Evolutionary conservation across 2,888 invertebrate genomes (phyloP).

Genomic region (Oeneis ivallda): DNA sequence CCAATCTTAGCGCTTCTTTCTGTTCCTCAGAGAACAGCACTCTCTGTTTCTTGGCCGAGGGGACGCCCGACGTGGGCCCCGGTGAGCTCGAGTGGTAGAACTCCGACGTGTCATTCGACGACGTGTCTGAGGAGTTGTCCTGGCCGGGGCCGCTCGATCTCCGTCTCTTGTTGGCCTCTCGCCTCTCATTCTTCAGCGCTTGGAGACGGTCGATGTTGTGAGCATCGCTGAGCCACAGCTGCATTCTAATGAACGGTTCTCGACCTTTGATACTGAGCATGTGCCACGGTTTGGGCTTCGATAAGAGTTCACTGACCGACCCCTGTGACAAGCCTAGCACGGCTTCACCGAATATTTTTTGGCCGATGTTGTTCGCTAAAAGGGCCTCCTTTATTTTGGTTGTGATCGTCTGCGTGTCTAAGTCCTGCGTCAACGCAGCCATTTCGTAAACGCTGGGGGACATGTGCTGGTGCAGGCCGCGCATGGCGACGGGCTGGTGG

Average conservation of each 20-base stretch:
- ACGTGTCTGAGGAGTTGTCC: conserved; percentile 93
- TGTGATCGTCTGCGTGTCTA: conserved; percentile 97
- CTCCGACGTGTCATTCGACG: conserved; percentile 93
- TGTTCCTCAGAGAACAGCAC: conserved; percentile 99
- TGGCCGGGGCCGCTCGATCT: conserved; percentile 91
- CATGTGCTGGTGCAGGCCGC: conserved; percentile 90
- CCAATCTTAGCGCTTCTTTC: conserved; percentile 96
- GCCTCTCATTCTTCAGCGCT: conserved; percentile 93
- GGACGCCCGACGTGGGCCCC: conserved; percentile 87
- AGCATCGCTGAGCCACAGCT: conserved; percentile 97
- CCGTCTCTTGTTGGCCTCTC: conserved; percentile 95
- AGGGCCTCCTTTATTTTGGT: conserved; percentile 98
- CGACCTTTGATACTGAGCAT: conserved; percentile 99
- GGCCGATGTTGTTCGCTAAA: conserved; percentile 97
- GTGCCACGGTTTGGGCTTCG: conserved; percentile 99
- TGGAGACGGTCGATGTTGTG: conserved; percentile 97
- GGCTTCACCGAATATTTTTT: conserved; percentile 99
- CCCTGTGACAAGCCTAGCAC: conserved; percentile 98
- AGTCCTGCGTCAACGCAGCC: conserved; percentile 97
- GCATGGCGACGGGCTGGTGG: conserved; percentile 85
- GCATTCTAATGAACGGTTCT: conserved; percentile 98
- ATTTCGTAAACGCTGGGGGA: conserved; percentile 98
- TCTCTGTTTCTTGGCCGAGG: conserved; percentile 96
- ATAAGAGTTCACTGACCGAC: conserved; percentile 97
- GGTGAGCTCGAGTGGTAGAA: conserved; percentile 93